Conservation (phyloP, 2,888 invertebrate genomes). For the Neria commutata region DNA sequence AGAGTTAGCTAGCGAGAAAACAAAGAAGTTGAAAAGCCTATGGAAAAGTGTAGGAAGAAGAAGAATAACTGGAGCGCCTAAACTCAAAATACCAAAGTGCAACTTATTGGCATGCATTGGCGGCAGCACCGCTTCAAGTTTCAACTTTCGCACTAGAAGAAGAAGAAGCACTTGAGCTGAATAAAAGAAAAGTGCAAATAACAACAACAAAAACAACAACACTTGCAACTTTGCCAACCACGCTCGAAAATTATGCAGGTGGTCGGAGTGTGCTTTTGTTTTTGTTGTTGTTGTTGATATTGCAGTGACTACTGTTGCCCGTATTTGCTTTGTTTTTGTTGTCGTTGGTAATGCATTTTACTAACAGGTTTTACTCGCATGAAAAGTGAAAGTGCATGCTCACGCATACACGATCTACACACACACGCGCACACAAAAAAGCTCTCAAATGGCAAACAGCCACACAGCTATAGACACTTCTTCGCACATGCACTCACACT, state of each 20-base stretch:
- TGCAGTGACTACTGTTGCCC: conserved; percentile 6
- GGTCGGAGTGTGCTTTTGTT: conserved; percentile 31
- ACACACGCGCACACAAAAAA: conserved; percentile 8
- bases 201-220: too few species aligned
- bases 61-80: too few species aligned
- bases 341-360: conserved; percentile 16
- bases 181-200: background rate
- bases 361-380: conserved; percentile 23
- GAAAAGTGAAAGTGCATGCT: conserved; percentile 51
- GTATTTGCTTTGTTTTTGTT: background rate
- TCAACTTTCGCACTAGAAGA: too few species aligned
- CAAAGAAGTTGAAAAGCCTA: too few species aligned
- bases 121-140: too few species aligned
- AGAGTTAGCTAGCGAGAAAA: too few species aligned
- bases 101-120: too few species aligned
- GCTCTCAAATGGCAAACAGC: too few species aligned
- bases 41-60: too few species aligned
- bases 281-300: conserved; percentile 39
- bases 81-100: too few species aligned
- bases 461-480: conserved; percentile 22
- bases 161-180: too few species aligned
- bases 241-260: background rate
- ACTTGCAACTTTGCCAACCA: background rate
- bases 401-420: conserved; percentile 6
- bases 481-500: conserved; percentile 10